Evolutionary conservation across 1,140 invertebrate species (phyloP).

Genomic region (Marisa cornuarietis): DNA sequence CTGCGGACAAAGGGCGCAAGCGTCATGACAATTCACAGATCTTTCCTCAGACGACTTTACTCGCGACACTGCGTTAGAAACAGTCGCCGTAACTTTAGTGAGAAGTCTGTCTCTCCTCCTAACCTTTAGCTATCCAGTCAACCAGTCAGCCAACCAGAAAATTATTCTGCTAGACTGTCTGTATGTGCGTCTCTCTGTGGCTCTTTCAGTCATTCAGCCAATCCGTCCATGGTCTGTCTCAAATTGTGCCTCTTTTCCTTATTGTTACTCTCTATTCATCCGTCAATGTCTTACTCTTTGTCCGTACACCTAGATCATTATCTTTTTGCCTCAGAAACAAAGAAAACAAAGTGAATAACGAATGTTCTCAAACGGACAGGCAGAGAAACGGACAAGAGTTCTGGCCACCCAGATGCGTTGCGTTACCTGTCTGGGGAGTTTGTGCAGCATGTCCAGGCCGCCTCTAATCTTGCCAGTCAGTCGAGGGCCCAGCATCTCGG

Average conservation of each 20-base stretch:
- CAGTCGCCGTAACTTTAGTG: neutral
- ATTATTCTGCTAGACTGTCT: neutral
- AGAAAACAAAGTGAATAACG: too few species aligned
- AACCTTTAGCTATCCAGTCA: neutral
- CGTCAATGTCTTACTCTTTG: neutral
- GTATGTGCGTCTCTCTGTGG: neutral
- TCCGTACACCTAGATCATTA: too few species aligned
- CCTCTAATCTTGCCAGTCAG: neutral
- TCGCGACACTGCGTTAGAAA: neutral
- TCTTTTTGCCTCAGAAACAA: neutral
- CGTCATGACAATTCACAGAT: neutral
- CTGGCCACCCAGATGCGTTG: neutral
- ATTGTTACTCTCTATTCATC: neutral
- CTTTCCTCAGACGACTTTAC: neutral
- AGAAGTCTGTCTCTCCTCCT: neutral
- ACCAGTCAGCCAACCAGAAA: too few species aligned
- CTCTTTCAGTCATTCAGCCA: conserved; percentile 4
- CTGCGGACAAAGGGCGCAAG: neutral
- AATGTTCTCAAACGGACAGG: too few species aligned
- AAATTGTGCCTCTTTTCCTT: too few species aligned
- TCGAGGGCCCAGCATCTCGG: neutral
- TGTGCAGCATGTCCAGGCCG: neutral
- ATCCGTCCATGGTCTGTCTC: neutral
- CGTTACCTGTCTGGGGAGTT: neutral
- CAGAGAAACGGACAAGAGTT: too few species aligned